Base-by-base conservation (phyloP, 2,797 vertebrate species). In the Garrulus glandarius region DNA sequence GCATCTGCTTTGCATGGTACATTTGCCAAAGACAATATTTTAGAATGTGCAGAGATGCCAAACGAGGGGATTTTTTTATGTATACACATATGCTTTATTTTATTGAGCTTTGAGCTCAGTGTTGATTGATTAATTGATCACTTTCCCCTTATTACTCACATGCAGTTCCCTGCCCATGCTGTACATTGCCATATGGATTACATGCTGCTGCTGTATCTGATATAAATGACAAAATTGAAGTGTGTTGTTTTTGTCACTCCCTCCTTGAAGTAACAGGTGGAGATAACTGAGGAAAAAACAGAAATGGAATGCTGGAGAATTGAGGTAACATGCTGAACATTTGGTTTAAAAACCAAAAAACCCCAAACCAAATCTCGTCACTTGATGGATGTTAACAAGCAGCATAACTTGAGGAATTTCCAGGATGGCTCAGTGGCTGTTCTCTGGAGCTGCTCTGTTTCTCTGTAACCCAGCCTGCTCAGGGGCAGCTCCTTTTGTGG, bases 21-120 rank as follows among this genome's bases (percentile, higher is more conserved):
- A 0, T 37, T 77, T 96, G 91, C 94, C 96, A 94, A 87, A 72
- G 44, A 52, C 72, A 94, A 37, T 80, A 61, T 87, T 96, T 92
- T 59, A 67, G 68, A 78, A 26, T 14, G 50, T 64, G 57, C 74
- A 72, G 84, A 81, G 57, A 41, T 93, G 83, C 89, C 90, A 88
- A 90, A 84, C 41, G 44, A 83, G 82, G 69, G n/a, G 47, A 19
- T 39, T 57, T 94, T 80, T 83, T 63, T 4, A 16, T 89, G 11
- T 43, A 24, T 83, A 47, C 61, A 68, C 47, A 17, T 79, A 77
- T 37, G 71, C 52, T 91, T 93, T 94, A 52, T 89, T 90, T 61
- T 89, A 50, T 70, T 91, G 87, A 85, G 71, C 26, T 84, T 53
- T 19, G 63, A 70, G 92, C 83, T 84, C 59, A 36, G 3, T 10